These are phyloP conservation scores for Temnothorax nylanderi DNA, from an alignment of 1,140 invertebrate genomes.

Conservation along the genomic window DNA sequence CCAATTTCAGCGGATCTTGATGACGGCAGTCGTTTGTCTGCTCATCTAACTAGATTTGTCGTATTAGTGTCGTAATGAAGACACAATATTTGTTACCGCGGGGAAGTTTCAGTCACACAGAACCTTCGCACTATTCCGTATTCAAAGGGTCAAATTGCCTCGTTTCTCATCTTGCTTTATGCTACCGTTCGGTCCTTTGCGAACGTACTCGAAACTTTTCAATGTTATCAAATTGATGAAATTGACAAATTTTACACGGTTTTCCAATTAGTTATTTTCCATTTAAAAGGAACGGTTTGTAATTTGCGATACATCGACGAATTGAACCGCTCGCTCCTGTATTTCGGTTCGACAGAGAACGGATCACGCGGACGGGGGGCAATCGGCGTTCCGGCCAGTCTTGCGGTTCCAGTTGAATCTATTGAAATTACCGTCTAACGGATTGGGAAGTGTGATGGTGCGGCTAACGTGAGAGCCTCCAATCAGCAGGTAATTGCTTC, in stretches of 20 bases:
- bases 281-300: conserved; percentile 33
- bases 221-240: not conserved
- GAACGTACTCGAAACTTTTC: not conserved
- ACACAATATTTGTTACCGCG: conserved; percentile 4
- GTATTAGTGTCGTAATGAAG: no score
- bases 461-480: conserved; percentile 79
- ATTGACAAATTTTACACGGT: not conserved
- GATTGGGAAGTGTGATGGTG: conserved; percentile 83
- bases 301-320: conserved; percentile 53
- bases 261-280: conserved; percentile 33
- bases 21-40: conserved; percentile 6
- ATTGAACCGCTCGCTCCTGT: conserved; percentile 49
- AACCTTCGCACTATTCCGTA: not conserved
- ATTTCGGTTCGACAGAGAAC: conserved; percentile 51
- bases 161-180: not conserved
- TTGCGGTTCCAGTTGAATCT: conserved; percentile 76
- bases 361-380: conserved; percentile 72
- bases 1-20: conserved; percentile 42
- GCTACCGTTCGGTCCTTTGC: not conserved
- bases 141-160: not conserved
- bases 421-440: conserved; percentile 77
- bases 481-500: conserved; percentile 79
- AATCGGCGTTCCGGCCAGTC: conserved; percentile 73
- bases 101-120: no score
- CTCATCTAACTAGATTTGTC: no score